phyloP scores from a whole-genome alignment of 2,113 vertebrate species.

The Herpailurus yagouaroundi region DNA sequence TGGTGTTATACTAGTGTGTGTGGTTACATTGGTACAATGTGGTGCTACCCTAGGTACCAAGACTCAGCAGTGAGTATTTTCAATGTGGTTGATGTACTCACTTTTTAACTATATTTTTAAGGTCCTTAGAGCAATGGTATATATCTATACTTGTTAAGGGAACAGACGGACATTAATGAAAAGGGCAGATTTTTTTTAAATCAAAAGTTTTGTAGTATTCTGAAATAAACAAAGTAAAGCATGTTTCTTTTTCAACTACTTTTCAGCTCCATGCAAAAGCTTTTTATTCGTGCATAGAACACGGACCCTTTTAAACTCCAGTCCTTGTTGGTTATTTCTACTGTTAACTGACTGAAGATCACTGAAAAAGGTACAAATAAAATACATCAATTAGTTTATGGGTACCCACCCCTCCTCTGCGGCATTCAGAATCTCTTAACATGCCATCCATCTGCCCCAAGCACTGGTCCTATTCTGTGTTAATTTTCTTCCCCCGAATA shows the following conservation, averaged over 20 bases:
- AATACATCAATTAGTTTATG: background rate
- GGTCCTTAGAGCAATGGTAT: background rate
- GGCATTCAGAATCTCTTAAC: background rate
- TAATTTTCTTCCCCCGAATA: constrained; percentile 38
- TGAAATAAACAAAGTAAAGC: constrained; percentile 8
- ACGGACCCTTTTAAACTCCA: background rate
- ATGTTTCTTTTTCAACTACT: background rate
- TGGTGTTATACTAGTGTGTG: background rate
- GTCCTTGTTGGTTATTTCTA: background rate
- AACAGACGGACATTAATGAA: background rate
- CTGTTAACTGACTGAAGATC: background rate
- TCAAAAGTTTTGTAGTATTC: background rate
- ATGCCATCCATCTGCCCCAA: background rate
- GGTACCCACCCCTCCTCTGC: background rate
- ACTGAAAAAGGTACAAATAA: background rate
- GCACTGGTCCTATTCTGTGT: background rate
- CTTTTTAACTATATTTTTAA: background rate
- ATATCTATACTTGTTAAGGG: background rate
- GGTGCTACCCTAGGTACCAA: background rate
- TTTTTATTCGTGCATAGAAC: background rate
- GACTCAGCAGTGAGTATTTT: background rate
- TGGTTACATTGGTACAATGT: background rate
- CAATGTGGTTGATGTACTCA: background rate
- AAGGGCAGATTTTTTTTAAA: background rate
- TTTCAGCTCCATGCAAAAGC: background rate